These are phyloP conservation scores for Caenorhabditis sp. DNA, from an alignment of 2,888 invertebrate genomes.

Conservation along the genomic window DNA sequence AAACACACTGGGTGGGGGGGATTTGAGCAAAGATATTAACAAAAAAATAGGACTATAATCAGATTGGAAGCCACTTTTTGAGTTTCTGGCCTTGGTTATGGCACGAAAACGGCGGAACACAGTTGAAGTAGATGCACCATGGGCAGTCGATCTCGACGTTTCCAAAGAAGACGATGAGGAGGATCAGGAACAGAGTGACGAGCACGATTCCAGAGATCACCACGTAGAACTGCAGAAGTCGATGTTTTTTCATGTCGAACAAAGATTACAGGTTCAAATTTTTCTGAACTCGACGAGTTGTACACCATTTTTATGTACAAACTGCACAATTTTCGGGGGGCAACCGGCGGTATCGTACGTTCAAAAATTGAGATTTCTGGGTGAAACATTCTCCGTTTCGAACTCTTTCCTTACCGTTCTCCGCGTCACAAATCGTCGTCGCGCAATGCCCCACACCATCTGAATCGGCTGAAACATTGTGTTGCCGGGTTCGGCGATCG, in stretches of 20 bases:
- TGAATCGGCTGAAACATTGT: constrained; percentile 1
- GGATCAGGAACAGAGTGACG: neutral
- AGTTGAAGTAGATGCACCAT: constrained; percentile 63
- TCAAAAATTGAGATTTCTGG: neutral
- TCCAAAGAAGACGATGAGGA: constrained; percentile 31
- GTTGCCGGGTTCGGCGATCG: neutral
- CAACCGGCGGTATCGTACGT: too few species aligned
- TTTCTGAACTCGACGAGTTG: too few species aligned
- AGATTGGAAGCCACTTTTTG: constrained; percentile 76
- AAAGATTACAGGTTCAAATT: too few species aligned
- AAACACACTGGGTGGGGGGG: too few species aligned
- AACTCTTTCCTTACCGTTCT: constrained; percentile 7
- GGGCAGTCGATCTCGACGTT: constrained; percentile 55
- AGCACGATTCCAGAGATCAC: constrained; percentile 17
- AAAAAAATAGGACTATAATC: neutral
- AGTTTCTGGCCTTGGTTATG: constrained; percentile 77
- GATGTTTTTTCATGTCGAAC: neutral
- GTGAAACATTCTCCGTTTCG: neutral
- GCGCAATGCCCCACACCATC: neutral
- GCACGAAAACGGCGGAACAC: constrained; percentile 62
- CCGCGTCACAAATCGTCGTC: constrained; percentile 6
- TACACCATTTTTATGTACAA: neutral
- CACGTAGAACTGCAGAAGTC: constrained; percentile 39
- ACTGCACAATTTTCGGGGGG: too few species aligned
- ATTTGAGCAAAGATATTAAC: neutral